These are phyloP conservation scores for Babyrousa celebensis DNA, from an alignment of 2,797 vertebrate species.

Conservation along the genomic window DNA sequence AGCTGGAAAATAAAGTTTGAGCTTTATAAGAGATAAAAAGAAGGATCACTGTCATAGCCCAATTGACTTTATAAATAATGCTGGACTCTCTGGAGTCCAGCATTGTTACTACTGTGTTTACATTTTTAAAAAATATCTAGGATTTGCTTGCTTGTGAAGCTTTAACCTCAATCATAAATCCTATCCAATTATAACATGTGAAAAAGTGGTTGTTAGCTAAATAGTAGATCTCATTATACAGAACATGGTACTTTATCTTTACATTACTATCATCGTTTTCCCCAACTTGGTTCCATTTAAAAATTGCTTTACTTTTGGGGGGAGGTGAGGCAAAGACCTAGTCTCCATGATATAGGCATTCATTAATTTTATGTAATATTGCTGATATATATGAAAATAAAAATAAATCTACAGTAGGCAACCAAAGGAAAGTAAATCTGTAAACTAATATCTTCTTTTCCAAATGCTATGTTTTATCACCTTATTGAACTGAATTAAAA, in stretches of 20 bases:
- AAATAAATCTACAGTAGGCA: conserved; percentile 38
- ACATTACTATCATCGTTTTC: conserved; percentile 54
- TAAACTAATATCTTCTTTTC: conserved; percentile 17
- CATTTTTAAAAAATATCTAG: conserved; percentile 71
- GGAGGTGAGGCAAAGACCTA: background rate
- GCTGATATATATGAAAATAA: conserved; percentile 11
- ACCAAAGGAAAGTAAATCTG: conserved; percentile 57
- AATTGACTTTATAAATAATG: conserved; percentile 89
- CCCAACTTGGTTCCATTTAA: background rate
- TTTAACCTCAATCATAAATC: conserved; percentile 79
- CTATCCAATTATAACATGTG: conserved; percentile 74
- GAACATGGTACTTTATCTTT: conserved; percentile 57
- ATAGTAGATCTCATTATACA: conserved; percentile 59
- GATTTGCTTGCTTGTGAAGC: conserved; percentile 57
- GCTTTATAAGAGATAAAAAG: conserved; percentile 78
- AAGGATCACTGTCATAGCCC: conserved; percentile 71
- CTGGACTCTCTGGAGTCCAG: conserved; percentile 56
- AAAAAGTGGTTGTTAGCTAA: conserved; percentile 69
- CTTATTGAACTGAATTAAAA: conserved; percentile 34
- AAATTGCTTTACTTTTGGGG: conserved; percentile 48
- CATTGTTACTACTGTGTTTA: conserved; percentile 61
- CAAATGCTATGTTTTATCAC: conserved; percentile 44
- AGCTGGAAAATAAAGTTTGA: conserved; percentile 58
- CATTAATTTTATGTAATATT: conserved; percentile 64
- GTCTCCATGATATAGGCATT: conserved; percentile 11